These are phyloP conservation scores for Agriopis leucophaearia DNA, from an alignment of 2,888 invertebrate species.

Conservation along the genomic window DNA sequence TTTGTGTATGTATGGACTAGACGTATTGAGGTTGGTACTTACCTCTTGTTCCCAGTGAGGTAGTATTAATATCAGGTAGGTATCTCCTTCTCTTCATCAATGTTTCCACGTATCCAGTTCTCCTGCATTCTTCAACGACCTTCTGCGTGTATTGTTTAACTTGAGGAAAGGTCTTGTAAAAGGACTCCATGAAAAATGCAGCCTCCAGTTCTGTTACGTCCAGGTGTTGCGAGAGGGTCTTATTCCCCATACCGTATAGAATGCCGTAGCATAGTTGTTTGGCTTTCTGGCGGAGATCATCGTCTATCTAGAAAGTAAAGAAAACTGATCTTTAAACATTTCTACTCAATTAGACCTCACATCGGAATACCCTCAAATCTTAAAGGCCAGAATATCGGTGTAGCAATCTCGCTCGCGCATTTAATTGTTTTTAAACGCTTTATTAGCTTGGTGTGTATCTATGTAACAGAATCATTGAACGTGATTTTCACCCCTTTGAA, in stretches of 20 bases:
- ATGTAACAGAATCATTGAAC: too few relatives aligned
- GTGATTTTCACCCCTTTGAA: too few relatives aligned
- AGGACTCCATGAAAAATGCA: constrained; percentile 91
- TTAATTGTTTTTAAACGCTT: too few relatives aligned
- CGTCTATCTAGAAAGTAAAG: constrained; percentile 87
- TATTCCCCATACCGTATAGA: constrained; percentile 98
- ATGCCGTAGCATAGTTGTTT: constrained; percentile 98
- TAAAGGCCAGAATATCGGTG: neutral
- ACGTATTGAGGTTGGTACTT: constrained; percentile 41
- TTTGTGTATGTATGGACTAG: neutral
- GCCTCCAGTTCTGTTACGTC: constrained; percentile 93
- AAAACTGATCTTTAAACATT: neutral
- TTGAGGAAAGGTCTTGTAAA: constrained; percentile 91
- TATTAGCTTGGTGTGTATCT: too few relatives aligned
- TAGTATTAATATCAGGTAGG: constrained; percentile 90
- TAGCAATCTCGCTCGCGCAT: too few relatives aligned
- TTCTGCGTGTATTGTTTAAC: constrained; percentile 87
- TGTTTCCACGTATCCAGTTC: constrained; percentile 93
- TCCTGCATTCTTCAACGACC: constrained; percentile 88
- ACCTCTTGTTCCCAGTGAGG: constrained; percentile 87
- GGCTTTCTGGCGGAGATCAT: constrained; percentile 93
- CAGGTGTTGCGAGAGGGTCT: constrained; percentile 92
- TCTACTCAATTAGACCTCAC: neutral
- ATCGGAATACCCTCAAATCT: neutral
- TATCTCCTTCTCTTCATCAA: constrained; percentile 92